Base-by-base conservation (phyloP, 1,140 invertebrate species). In the Ips typographus region DNA sequence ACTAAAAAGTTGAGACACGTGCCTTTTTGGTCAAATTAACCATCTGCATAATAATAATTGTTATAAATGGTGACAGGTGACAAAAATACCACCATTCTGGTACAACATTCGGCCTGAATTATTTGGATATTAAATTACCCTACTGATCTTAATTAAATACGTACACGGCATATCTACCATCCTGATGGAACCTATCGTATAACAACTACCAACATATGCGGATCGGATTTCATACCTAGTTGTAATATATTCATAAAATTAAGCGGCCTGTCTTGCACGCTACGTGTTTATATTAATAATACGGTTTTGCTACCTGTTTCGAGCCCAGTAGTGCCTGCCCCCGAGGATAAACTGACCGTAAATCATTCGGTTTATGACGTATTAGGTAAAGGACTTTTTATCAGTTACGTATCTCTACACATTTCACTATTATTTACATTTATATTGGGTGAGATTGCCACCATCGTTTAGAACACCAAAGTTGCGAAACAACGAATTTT, bases 161-260 rank as follows among this genome's bases (percentile, higher is more conserved):
- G 22, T 22, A 22, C 22, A 22, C 22, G 22, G 22, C 22, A 22
- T 22, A 22, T 22, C 22, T 22, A 22, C 22, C 56, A 6, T 58
- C 56, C 40, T 40, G 38, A 2, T 40, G 38, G 41, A 47, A 61
- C 41, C 6, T 43, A 61, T 61, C 59, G 40, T 43, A 47, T 61
- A 61, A 61, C 59, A 4, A 47, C 7, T 41, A 37, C 42, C 42
- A 61, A 47, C 59, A 47, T 47, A 47, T 47, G 42, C 43, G 37
- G 39, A 61, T 61, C 59, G 59, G 59, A 61, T 61, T 61, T 61
- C 59, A 47, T 61, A 47, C 59, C 59, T 47, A 47, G 59, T 61
- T 44, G 59, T 61, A 61, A 61, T 61, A 61, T 61, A 61, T 61
- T 61, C 59, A 61, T 61, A 61, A 61, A 36, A 61, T 61, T 61